Evolutionary conservation across 2,888 invertebrate species (phyloP).

Genomic region (Spisula solida): DNA sequence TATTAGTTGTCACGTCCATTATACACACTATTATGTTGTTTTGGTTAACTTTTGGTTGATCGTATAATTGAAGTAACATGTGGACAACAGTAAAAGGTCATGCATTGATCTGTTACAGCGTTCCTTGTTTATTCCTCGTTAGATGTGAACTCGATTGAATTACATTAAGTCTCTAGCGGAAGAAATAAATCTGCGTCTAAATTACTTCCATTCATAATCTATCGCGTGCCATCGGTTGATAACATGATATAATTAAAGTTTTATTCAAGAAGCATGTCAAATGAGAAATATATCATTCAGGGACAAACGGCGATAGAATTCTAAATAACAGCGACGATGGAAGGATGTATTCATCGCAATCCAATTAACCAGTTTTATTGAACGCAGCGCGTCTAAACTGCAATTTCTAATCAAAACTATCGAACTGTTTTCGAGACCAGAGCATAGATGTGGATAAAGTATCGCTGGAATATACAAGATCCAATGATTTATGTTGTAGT

Average conservation of each 20-base stretch:
- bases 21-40: too few relatives aligned
- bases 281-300: neutral
- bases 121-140: neutral
- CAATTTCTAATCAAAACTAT: constrained; percentile 20
- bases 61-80: too few relatives aligned
- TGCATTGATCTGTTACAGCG: neutral
- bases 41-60: too few relatives aligned
- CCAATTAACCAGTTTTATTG: constrained; percentile 12
- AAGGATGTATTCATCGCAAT: neutral
- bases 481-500: neutral
- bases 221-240: constrained; percentile 12
- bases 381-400: neutral
- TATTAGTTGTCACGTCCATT: too few relatives aligned
- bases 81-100: neutral
- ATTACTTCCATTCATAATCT: constrained; percentile 16
- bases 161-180: neutral
- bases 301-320: constrained; percentile 8
- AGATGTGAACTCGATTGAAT: neutral
- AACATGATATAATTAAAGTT: constrained; percentile 21
- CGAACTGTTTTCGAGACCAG: neutral
- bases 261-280: constrained; percentile 20
- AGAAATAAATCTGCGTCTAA: constrained; percentile 26
- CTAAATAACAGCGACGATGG: constrained; percentile 3
- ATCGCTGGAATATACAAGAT: neutral
- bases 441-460: neutral